Evolutionary conservation across 2,113 vertebrate species (phyloP).

Genomic region (Tachycineta bicolor): DNA sequence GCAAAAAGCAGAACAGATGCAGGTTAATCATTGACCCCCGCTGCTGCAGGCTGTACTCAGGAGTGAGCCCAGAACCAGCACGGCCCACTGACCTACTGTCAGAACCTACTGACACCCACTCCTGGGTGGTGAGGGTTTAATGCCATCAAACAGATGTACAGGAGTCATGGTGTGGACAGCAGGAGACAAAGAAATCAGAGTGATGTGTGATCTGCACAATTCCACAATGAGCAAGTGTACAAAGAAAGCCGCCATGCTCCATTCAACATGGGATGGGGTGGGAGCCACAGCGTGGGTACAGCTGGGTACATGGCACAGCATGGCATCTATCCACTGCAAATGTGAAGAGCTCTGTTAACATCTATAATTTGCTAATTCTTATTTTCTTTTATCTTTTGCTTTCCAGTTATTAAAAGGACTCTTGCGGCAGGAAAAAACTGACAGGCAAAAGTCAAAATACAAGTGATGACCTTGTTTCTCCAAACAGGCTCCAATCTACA

Average conservation of each 20-base stretch:
- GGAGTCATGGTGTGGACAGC: not conserved
- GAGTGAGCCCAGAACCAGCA: not conserved
- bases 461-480: not conserved
- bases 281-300: not conserved
- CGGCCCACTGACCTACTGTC: not conserved
- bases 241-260: fast-evolving
- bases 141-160: not conserved
- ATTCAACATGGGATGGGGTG: not conserved
- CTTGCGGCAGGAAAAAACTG: not conserved
- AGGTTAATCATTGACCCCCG: not conserved
- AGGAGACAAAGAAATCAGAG: not conserved
- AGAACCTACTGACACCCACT: not conserved
- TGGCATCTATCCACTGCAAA: not conserved
- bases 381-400: not conserved
- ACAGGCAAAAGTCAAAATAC: not conserved
- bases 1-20: not conserved
- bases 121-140: fast-evolving
- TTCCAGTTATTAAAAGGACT: not conserved
- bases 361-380: not conserved
- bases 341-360: not conserved
- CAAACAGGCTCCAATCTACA: not conserved
- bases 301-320: not conserved
- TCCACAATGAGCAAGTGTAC: fast-evolving
- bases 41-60: not conserved
- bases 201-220: not conserved